Evolutionary conservation across 2,888 invertebrate species (phyloP), one percentile per base, ranked within the genome.

Genomic region (Neoaliturus tenellus): DNA sequence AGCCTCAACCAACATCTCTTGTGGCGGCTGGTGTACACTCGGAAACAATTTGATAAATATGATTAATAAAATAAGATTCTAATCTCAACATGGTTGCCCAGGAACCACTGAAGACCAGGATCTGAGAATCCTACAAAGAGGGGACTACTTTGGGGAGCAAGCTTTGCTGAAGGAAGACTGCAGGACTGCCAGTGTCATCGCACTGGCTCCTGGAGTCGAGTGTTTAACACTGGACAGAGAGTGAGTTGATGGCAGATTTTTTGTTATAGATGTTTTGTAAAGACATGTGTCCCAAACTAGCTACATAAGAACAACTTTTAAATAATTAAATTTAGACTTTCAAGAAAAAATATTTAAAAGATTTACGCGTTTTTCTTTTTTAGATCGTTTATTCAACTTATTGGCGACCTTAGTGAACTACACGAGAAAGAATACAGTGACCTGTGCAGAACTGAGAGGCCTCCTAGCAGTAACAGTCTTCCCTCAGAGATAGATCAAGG

Each of bases 381-480:
- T 67, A 89, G 89, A 62, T 93, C 93, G 0, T 96, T 96, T 89
- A 94, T 94, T 83, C 94, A 95, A 85, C 91, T 96, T 20, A 96
- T 96, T 86, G 96, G 96, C 0, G 95, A 95, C 89, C 90, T 96
- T 73, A 94, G 94, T 85, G 96, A 95, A 89, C 91, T 96, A 12
- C 93, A 94, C 88, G 94, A 95, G 88, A 95, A 94, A 88, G 94
- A 94, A 87, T 96, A 96, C 88, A 95, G 94, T 0, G 95, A 96
- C 88, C 92, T 93, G 6, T 23, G 69, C 17, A 51, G 81, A 83
- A 84, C 86, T 17, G 85, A 86, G 10, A 80, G 86, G 67, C 86
- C 86, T 20, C 84, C 87, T 25, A 86, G 86, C 58, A 48, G 81
- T 69, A 84, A 82, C 80, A 87, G 87, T 78, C 80, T 86, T 35